These are phyloP conservation scores for Gymnocheta viridis DNA, from an alignment of 2,888 invertebrate genomes.

Conservation along the genomic window DNA sequence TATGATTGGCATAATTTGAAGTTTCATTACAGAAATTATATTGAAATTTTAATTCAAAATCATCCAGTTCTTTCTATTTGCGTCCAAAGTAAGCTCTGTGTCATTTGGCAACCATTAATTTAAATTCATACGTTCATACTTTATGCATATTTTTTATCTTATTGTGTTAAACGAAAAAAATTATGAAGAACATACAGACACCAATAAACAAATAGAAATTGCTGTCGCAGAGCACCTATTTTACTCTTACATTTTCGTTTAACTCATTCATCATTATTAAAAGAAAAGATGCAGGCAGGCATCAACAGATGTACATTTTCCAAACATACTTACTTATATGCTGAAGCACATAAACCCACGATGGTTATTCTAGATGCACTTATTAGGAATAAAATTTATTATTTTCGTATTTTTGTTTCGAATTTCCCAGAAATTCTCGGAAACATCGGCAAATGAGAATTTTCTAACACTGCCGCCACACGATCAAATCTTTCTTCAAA, in stretches of 20 bases:
- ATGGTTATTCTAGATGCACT: background rate
- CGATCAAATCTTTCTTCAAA: no score
- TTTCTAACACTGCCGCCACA: no score
- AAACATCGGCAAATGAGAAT: no score
- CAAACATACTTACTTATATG: background rate
- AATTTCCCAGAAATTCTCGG: no score
- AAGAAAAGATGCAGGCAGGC: conserved; percentile 39
- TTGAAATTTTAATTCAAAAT: background rate
- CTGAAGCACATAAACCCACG: background rate
- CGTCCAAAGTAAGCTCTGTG: no score
- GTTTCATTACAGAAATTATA: background rate
- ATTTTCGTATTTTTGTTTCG: background rate
- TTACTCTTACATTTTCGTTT: conserved; percentile 55
- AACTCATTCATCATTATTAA: conserved; percentile 49
- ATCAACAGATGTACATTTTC: background rate
- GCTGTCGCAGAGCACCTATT: conserved; percentile 57
- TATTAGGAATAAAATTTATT: background rate
- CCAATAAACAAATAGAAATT: conserved; percentile 19
- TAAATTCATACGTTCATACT: background rate
- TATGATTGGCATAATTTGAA: no score
- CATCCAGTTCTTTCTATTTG: no score
- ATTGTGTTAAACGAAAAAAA: conserved; percentile 8
- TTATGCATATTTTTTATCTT: background rate
- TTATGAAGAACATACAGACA: background rate
- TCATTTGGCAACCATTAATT: conserved; percentile 30